Evolutionary conservation across 1,140 invertebrate species (phyloP), one percentile per base, ranked within the genome.

Genomic region (Megathymus violae): DNA sequence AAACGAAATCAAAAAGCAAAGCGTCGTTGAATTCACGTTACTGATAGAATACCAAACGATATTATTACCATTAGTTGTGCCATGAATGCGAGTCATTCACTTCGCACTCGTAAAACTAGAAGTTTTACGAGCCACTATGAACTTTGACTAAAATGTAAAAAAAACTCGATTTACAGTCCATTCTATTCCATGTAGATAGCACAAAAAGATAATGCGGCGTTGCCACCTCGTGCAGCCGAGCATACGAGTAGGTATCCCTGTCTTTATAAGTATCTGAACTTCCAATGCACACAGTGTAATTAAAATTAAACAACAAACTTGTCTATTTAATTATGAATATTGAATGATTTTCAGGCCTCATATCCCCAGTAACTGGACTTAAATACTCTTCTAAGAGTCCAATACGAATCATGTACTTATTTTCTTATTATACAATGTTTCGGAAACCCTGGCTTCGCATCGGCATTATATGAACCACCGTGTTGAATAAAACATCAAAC

Each of bases 141-240:
- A 41, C 50, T 66, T 66, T 14, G 48, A 43, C 14, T 34, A 19
- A 16, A 69, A 64, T 64, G 69, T 67, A 66, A 27, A 13, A 67
- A 71, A 80, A 81, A 80, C 72, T 58, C 65, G 76, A 67, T 82
- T 85, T 75, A 78, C 74, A 70, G 72, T 62, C 69, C 74, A 76
- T 74, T 83, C 78, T 68, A 82, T 82, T 36, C 34, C 11, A 11
- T 74, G 78, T 74, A 82, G 85, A 80, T 82, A 86, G 80, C 79
- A 77, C 80, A 79, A 86, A 87, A 86, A 83, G 79, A 79, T 69
- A 85, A 74, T 78, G 87, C 88, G 85, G 71, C 84, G 88, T 90
- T 90, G 88, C 88, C 88, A 75, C 81, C 80, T 81, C 78, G 87
- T 87, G 82, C 87, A 74, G 69, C 78, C 73, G 78, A 86, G 78